phyloP scores from a whole-genome alignment of 2,797 vertebrate species.

The Trichosurus vulpecula region DNA sequence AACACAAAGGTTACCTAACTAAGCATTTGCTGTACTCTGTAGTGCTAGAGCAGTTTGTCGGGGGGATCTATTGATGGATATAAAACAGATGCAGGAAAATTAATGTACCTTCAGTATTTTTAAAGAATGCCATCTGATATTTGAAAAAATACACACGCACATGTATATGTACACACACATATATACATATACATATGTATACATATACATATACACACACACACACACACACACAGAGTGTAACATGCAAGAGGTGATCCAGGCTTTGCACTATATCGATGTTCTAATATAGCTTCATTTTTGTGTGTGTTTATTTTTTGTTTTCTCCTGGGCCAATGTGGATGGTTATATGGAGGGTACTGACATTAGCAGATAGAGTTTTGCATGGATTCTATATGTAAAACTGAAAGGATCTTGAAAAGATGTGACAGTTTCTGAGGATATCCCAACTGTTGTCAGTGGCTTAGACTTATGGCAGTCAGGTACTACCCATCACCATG shows the following conservation, averaged over 20 bases:
- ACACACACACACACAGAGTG: too few species aligned
- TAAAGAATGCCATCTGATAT: conserved; percentile 24
- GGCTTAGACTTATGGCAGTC: background rate
- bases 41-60: conserved; percentile 5
- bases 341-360: background rate
- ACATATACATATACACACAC: too few species aligned
- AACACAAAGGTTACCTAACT: conserved; percentile 53
- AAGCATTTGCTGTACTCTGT: conserved; percentile 23
- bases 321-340: background rate
- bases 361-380: background rate
- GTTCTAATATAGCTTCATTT: background rate
- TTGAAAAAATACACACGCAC: background rate
- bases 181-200: too few species aligned
- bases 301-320: background rate
- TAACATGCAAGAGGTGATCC: background rate
- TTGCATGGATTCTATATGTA: background rate
- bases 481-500: background rate
- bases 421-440: background rate
- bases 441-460: background rate
- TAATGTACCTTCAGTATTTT: conserved; percentile 23
- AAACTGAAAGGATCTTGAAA: background rate
- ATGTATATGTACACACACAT: too few species aligned
- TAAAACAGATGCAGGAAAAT: conserved; percentile 44
- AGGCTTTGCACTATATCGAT: background rate
- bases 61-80: background rate